Base-by-base conservation (phyloP, 2,797 vertebrate species). In the Botia almorhae region DNA sequence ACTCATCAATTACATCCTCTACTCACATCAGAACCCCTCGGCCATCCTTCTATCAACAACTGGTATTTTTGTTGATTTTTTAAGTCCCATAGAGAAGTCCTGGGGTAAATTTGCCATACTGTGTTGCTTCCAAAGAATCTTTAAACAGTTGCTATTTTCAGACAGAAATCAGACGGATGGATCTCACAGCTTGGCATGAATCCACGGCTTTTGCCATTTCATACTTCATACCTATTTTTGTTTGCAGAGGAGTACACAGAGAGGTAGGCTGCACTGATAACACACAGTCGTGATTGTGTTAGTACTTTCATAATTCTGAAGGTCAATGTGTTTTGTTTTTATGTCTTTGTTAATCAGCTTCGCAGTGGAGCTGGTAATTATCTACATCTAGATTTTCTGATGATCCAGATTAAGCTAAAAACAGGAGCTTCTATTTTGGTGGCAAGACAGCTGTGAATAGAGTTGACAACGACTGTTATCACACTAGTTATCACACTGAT, bases 81-180 rank as follows among this genome's bases (percentile, higher is more conserved):
- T 26, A 39, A 61, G 46, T 70, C 46, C 26, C 21, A 19, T 61
- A 14, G 29, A 77, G 69, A 67, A 67, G 61, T 75, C 56, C 17
- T 48, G 21, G 74, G 48, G 63, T 75, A 67, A 77, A 73, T 60
- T 56, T 56, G 21, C 19, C 43, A 58, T 71, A n/a, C 74, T 23
- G 55, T 33, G 67, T 56, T 55, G 21, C 17, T 8, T 56, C 55
- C 6, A 10, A 74, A 65, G 56, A 39, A 70, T 68, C 39, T 58
- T 76, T 65, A 23, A 70, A 76, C 58, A 19, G 67, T 56, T 80
- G 11, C 77, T 60, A 50, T 71, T 80, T 82, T 78, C 21, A 67
- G 56, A 70, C 11, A 29, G 16, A 68, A 55, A 55, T 69, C 36
- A 6, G 7, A 43, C 7, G 8, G 39, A 43, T 6, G 39, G 5